Conservation (phyloP, 2,797 vertebrate genomes). For the Muscicapa comitata region DNA sequence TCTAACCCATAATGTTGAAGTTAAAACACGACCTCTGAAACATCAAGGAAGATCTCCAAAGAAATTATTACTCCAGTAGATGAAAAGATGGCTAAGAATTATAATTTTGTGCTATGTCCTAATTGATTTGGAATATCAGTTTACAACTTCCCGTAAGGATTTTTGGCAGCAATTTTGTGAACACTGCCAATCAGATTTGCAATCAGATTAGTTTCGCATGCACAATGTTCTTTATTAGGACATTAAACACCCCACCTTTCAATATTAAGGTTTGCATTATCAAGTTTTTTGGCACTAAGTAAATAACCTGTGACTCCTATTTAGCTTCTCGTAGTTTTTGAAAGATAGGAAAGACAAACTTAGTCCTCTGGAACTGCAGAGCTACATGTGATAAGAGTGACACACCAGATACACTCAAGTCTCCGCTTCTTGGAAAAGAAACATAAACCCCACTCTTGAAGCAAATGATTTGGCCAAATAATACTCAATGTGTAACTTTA, state of each 20-base stretch:
- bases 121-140: slow-evolving; percentile 23
- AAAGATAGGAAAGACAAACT: background rate
- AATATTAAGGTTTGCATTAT: background rate
- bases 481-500: background rate
- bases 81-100: background rate
- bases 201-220: slow-evolving; percentile 9
- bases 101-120: background rate
- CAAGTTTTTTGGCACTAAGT: background rate
- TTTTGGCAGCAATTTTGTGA: slow-evolving; percentile 46
- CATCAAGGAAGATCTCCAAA: background rate
- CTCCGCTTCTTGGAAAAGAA: background rate
- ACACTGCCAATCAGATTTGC: slow-evolving; percentile 42
- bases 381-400: background rate
- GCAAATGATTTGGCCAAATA: background rate
- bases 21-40: background rate
- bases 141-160: slow-evolving; percentile 43
- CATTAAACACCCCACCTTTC: slow-evolving; percentile 31
- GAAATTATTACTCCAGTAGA: background rate
- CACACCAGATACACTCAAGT: background rate
- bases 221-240: slow-evolving; percentile 5
- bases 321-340: background rate
- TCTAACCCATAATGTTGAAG: background rate
- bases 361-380: background rate
- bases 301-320: background rate
- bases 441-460: background rate